Base-by-base conservation (phyloP, 2,797 vertebrate species). In the Coccyzus lansbergi region DNA sequence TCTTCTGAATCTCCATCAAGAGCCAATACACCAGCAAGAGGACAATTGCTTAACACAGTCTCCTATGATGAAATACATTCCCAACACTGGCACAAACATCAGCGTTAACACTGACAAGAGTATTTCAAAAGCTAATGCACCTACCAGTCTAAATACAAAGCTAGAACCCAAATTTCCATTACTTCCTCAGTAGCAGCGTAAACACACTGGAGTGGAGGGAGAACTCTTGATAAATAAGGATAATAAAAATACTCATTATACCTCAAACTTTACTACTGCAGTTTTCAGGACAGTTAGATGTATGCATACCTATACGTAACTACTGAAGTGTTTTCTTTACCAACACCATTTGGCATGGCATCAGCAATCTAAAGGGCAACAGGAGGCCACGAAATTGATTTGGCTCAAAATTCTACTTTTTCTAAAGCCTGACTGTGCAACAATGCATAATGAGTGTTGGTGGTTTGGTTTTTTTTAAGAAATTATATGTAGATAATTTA, bases 31-130 rank as follows among this genome's bases (percentile, higher is more conserved):
- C 67, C 80, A 90, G 64, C 80, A 79, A 93, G 67, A 49, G 64
- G 92, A 96, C 92, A 91, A 77, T 14, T 90, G 88, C 69, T 89
- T 86, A 83, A 90, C 82, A 63, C 31, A 91, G 79, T 33, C 52
- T 82, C 74, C 68, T 76, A 49, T 67, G 80, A 86, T 15, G 18
- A 93, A 94, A 92, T 51, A 76, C 6, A 1, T 46, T 88, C 65
- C 80, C 5, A 24, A 77, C 24, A 21, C 74, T 13, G 33, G 36
- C 63, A 81, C 22, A 91, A 76, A 82, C 71, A 86, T 53, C 90
- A n/a, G 6, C 7, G 3, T 81, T 83, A 84, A 82, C 64, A 36
- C 44, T 36, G 36, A 79, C 63, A 83, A 60, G 49, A 75, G 19
- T 51, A 72, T 40, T 94, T 95, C 82, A 65, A 78, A 91, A 91